Evolutionary conservation across 1,140 invertebrate species (phyloP).

Genomic region (Cephus cinctus): DNA sequence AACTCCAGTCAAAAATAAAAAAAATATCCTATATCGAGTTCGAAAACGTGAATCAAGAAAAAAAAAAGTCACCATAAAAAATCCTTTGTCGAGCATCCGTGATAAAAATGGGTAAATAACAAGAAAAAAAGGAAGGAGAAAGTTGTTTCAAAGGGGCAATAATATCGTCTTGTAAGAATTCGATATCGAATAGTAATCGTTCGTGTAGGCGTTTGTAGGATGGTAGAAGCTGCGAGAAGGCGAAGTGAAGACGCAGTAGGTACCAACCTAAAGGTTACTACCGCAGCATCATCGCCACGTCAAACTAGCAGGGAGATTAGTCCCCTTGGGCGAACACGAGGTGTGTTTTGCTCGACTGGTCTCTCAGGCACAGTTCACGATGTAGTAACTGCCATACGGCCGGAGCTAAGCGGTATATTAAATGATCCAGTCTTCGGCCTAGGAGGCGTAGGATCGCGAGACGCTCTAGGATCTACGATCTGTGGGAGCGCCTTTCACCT

Average conservation of each 20-base stretch:
- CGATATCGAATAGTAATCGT: too few relatives aligned
- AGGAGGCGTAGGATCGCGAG: not conserved
- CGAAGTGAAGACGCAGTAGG: not conserved
- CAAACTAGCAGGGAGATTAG: conserved; percentile 42
- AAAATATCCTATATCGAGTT: too few relatives aligned
- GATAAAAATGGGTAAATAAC: too few relatives aligned
- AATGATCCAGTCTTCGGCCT: conserved; percentile 38
- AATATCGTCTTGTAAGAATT: too few relatives aligned
- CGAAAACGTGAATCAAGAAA: too few relatives aligned
- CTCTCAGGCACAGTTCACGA: conserved; percentile 27
- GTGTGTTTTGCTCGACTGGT: conserved; percentile 32
- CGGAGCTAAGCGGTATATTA: conserved; percentile 42
- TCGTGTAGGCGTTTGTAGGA: too few relatives aligned
- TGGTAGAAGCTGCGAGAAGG: too few relatives aligned
- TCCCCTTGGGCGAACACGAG: conserved; percentile 45
- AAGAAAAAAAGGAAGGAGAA: too few relatives aligned
- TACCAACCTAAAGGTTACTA: conserved; percentile 42
- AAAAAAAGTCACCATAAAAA: too few relatives aligned
- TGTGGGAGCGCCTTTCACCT: conserved; percentile 56
- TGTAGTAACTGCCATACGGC: conserved; percentile 34
- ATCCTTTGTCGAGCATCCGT: too few relatives aligned
- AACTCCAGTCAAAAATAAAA: too few relatives aligned
- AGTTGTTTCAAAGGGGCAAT: too few relatives aligned
- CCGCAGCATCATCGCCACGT: conserved; percentile 42
- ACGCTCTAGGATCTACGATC: conserved; percentile 20